Evolutionary conservation across 2,113 vertebrate genomes (phyloP).

Genomic region (Parus major): DNA sequence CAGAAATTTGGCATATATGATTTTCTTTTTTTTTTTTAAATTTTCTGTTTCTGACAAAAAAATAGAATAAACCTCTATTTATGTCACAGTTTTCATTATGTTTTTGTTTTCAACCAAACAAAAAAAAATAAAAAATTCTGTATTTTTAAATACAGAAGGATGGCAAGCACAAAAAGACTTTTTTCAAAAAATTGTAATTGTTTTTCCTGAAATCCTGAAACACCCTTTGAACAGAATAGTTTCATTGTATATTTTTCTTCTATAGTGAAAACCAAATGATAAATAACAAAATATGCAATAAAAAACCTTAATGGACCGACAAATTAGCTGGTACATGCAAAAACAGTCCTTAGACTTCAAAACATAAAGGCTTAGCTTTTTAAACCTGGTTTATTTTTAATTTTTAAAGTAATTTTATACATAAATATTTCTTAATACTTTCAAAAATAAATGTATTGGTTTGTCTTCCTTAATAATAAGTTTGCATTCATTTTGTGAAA

Average conservation of each 20-base stretch:
- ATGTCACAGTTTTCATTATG: background rate
- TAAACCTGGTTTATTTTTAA: background rate
- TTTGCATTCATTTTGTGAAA: background rate
- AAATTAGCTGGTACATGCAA: background rate
- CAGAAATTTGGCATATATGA: background rate
- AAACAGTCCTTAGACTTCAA: background rate
- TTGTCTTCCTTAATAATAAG: background rate
- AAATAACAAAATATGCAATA: background rate
- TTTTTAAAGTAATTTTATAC: background rate
- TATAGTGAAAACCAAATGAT: background rate
- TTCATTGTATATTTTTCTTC: background rate
- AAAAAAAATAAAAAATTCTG: too few species aligned
- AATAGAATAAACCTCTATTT: background rate
- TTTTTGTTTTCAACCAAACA: too few species aligned
- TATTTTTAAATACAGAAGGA: background rate
- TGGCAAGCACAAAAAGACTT: background rate
- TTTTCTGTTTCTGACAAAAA: background rate
- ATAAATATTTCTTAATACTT: background rate
- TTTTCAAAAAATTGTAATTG: background rate
- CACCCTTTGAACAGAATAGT: rapidly evolving
- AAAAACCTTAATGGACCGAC: background rate
- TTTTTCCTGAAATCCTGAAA: background rate
- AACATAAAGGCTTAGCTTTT: background rate
- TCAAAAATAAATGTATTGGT: background rate
- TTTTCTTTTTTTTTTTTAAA: background rate